These are phyloP conservation scores for Caenorhabditis inopinata DNA, from an alignment of 1,140 invertebrate genomes.

Conservation along the genomic window DNA sequence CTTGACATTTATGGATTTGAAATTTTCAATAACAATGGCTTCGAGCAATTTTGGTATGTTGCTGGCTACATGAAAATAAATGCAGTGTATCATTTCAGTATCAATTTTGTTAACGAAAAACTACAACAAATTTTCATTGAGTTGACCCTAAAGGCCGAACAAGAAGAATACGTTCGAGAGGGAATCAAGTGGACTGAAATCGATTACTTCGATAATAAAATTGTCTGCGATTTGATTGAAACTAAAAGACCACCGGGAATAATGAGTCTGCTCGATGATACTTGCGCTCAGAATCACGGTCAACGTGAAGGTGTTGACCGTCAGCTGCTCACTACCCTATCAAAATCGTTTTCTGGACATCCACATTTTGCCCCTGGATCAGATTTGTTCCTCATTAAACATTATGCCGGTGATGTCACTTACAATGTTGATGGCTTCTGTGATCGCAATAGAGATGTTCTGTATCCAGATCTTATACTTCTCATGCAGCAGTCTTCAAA, in stretches of 20 bases:
- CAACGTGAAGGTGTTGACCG: constrained; percentile 71
- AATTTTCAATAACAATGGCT: constrained; percentile 74
- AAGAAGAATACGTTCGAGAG: constrained; percentile 76
- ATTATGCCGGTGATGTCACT: constrained; percentile 75
- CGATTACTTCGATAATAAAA: constrained; percentile 78
- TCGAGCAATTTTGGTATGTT: constrained; percentile 65
- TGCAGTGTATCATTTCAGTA: too few species aligned
- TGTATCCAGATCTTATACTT: constrained; percentile 76
- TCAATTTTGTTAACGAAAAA: constrained; percentile 88
- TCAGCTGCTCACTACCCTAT: constrained; percentile 71
- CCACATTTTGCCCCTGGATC: constrained; percentile 72
- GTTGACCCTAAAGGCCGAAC: constrained; percentile 76
- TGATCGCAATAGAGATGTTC: constrained; percentile 77
- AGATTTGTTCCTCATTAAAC: constrained; percentile 74
- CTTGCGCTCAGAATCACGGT: constrained; percentile 77
- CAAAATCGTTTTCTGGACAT: constrained; percentile 70
- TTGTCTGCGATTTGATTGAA: constrained; percentile 76
- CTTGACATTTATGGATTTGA: constrained; percentile 76
- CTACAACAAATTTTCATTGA: constrained; percentile 80
- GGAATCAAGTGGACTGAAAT: constrained; percentile 77
- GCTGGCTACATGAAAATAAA: too few species aligned
- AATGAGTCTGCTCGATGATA: constrained; percentile 75
- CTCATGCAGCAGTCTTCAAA: constrained; percentile 76
- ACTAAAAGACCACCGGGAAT: constrained; percentile 70
- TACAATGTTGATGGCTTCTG: constrained; percentile 77